Evolutionary conservation across 1,140 invertebrate species (phyloP).

Genomic region (Atta colombica): DNA sequence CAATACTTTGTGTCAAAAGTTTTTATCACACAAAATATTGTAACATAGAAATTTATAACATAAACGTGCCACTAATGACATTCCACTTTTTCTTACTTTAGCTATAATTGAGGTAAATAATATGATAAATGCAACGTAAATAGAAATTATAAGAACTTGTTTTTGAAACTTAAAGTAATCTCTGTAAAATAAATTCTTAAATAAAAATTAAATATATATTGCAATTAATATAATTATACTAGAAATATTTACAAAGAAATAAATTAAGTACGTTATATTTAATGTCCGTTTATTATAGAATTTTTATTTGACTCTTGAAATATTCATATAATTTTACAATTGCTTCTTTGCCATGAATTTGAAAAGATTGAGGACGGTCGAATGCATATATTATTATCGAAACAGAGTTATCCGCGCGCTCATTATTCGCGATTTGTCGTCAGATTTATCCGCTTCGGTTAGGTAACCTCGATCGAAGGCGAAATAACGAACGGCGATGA

Average conservation of each 20-base stretch:
- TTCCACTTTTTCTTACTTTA: neutral
- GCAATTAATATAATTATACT: neutral
- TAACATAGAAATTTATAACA: neutral
- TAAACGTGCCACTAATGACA: neutral
- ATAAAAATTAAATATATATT: neutral
- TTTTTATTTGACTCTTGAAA: neutral
- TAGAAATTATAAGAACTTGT: neutral
- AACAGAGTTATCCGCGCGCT: conserved; percentile 7
- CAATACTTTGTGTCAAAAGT: neutral
- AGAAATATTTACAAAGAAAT: neutral
- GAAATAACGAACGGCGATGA: conserved; percentile 63
- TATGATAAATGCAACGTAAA: neutral
- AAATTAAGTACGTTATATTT: neutral
- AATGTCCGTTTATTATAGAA: neutral
- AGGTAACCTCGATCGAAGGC: conserved; percentile 72
- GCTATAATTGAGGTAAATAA: neutral
- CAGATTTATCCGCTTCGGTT: conserved; percentile 26
- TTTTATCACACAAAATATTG: neutral
- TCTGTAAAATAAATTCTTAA: neutral
- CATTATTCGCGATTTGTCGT: conserved; percentile 48
- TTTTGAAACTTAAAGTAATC: neutral
- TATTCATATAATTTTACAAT: neutral
- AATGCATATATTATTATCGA: neutral
- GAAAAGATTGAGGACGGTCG: neutral
- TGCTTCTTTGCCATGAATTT: neutral